Conservation (phyloP, 2,888 invertebrate genomes). For the Omphaloscelis lunosa region DNA sequence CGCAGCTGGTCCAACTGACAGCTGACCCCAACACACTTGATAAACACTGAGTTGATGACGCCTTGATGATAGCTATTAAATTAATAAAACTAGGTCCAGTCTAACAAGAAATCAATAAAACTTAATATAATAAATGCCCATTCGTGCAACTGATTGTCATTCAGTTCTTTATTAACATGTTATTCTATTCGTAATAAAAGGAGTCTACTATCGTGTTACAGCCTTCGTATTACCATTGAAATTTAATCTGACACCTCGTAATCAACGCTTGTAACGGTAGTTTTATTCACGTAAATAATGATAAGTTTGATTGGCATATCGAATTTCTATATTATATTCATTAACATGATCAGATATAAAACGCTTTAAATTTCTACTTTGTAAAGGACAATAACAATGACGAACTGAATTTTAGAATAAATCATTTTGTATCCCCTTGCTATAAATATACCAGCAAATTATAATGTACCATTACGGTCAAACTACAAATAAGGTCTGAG, state of each 20-base stretch:
- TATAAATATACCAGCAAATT: conserved; percentile 19
- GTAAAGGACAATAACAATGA: conserved; percentile 39
- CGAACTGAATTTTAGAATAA: conserved; percentile 4
- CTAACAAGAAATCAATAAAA: conserved; percentile 40
- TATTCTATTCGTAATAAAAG: conserved; percentile 34
- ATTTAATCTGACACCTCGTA: conserved; percentile 42
- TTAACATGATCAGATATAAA: conserved; percentile 30
- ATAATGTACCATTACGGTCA: conserved; percentile 18
- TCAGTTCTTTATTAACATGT: conserved; percentile 38
- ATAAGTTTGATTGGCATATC: conserved; percentile 44
- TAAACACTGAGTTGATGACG: conserved; percentile 38
- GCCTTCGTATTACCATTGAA: conserved; percentile 43
- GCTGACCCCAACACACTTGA: conserved; percentile 52
- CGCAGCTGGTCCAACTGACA: conserved; percentile 49
- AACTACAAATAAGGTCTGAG: conserved; percentile 38
- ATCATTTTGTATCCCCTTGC: not conserved
- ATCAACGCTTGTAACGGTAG: conserved; percentile 47
- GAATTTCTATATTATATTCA: conserved; percentile 38
- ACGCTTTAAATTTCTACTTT: conserved; percentile 35
- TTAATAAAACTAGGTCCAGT: conserved; percentile 48
- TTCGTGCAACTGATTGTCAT: conserved; percentile 42
- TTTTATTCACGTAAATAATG: conserved; percentile 47
- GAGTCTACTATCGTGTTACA: conserved; percentile 32
- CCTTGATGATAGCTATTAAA: conserved; percentile 45
- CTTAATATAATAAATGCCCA: conserved; percentile 21